Percentiles rank a stretch among this genome's conserved stretches.
phyloP scores from a whole-genome alignment of 2,797 vertebrate genomes.

The Pelochelys cantorii region DNA sequence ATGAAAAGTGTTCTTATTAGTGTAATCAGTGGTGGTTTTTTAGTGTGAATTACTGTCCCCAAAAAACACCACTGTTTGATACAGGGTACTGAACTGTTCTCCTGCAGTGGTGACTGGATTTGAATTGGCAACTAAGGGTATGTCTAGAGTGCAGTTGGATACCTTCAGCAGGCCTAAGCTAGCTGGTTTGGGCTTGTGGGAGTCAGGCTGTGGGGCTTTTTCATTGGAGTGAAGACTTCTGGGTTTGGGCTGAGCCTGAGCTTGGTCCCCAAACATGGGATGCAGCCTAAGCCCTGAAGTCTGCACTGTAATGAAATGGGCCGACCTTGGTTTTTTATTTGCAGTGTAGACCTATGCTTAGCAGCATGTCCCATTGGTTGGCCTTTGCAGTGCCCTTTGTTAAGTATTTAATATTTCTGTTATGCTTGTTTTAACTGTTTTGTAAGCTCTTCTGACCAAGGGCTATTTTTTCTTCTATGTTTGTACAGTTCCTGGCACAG shows the following conservation, averaged over 20 bases:
- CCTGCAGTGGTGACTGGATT: not conserved
- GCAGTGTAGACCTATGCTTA: not conserved
- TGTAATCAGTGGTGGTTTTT: accelerated
- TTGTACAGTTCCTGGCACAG: not conserved
- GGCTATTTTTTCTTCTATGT: not conserved
- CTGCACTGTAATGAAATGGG: not conserved
- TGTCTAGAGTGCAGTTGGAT: not conserved
- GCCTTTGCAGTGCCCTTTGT: not conserved
- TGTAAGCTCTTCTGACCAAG: not conserved
- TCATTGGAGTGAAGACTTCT: not conserved
- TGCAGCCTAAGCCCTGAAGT: no score
- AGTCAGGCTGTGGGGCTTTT: not conserved
- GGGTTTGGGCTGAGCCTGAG: not conserved
- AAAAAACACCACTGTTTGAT: not conserved
- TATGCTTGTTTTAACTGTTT: not conserved
- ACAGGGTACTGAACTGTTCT: not conserved
- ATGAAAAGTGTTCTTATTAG: not conserved
- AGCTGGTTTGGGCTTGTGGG: not conserved
- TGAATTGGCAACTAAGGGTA: not conserved
- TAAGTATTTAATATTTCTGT: not conserved
- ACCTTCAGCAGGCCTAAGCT: not conserved
- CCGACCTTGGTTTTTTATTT: not conserved
- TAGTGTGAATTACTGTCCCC: not conserved
- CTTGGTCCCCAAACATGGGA: no score
- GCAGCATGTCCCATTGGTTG: not conserved